Conservation (phyloP, 30 jellyfish, hydroid and myxozoan genomes). For the Cassiopea andromeda region DNA sequence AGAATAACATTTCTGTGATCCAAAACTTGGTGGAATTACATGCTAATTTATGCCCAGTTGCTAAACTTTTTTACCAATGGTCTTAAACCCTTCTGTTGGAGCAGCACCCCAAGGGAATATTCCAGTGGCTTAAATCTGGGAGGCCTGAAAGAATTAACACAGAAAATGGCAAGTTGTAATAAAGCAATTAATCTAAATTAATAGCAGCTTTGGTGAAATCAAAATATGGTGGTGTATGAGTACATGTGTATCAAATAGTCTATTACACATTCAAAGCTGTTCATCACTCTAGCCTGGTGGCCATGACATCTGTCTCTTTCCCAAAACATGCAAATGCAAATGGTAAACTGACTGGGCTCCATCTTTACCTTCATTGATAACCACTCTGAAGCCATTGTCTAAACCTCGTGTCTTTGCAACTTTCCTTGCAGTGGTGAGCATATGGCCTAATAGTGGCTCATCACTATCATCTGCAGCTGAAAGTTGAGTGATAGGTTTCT, state of each 20-base stretch:
- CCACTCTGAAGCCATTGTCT: constrained; percentile 90
- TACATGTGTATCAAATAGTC: constrained; percentile 20
- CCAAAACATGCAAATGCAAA: constrained; percentile 95
- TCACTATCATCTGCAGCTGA: constrained; percentile 75
- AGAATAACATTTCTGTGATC: too few species aligned
- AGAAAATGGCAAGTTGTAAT: neutral
- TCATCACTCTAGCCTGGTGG: constrained; percentile 93
- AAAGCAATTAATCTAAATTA: neutral
- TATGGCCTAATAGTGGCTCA: constrained; percentile 81
- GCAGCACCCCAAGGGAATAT: too few species aligned
- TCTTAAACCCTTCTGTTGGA: too few species aligned
- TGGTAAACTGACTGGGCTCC: constrained; percentile 99
- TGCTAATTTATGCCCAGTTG: too few species aligned
- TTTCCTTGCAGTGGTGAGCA: constrained; percentile 79
- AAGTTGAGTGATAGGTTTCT: constrained; percentile 73
- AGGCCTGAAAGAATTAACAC: too few species aligned
- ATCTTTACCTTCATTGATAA: constrained; percentile 91
- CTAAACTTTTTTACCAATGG: too few species aligned
- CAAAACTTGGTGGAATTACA: too few species aligned
- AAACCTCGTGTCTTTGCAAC: constrained; percentile 88
- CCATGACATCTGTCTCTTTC: constrained; percentile 99
- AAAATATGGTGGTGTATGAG: constrained; percentile 4
- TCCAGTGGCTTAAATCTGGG: too few species aligned
- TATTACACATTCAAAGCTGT: neutral
- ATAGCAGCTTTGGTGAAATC: constrained; percentile 1